A percentile compares a stretch with the other conserved stretches of the same genome.
These are phyloP conservation scores for Avahi laniger DNA, from an alignment of 2,797 vertebrate species.

Conservation along the genomic window DNA sequence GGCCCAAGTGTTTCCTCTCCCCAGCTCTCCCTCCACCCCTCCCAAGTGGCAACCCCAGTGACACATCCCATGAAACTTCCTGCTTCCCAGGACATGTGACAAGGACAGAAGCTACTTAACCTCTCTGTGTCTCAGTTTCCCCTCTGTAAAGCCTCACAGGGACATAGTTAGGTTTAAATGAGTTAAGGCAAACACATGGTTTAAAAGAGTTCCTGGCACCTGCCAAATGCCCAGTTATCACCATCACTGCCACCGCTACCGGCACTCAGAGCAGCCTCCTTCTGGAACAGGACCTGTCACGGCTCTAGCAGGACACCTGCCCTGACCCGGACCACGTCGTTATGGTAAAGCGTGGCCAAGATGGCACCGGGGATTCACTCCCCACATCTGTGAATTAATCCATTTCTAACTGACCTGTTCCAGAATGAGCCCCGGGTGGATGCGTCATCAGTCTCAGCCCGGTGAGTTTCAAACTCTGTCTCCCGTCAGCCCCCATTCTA, in stretches of 20 bases:
- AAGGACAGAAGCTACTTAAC: neutral
- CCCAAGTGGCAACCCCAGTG: fast-evolving
- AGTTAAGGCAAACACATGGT: fast-evolving
- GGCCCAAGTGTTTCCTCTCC: fast-evolving
- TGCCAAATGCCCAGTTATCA: too few species aligned
- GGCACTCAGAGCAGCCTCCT: too few species aligned
- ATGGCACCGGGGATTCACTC: too few species aligned
- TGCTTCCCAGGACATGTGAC: neutral
- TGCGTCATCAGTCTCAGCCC: neutral
- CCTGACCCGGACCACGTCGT: fast-evolving
- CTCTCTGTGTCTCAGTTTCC: neutral
- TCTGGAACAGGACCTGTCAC: neutral
- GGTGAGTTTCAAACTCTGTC: neutral
- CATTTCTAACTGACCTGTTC: neutral
- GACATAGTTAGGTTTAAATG: too few species aligned
- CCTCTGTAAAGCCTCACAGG: neutral
- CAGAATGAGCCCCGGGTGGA: neutral
- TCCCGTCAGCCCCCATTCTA: fast-evolving
- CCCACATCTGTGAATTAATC: neutral
- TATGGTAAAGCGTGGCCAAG: fast-evolving
- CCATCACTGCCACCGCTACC: fast-evolving
- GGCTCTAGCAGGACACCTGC: too few species aligned
- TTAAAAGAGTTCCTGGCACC: neutral
- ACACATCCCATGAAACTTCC: neutral
- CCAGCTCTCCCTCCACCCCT: neutral